Conservation (phyloP, 1,140 invertebrate genomes). For the Calephelis nemesis region DNA sequence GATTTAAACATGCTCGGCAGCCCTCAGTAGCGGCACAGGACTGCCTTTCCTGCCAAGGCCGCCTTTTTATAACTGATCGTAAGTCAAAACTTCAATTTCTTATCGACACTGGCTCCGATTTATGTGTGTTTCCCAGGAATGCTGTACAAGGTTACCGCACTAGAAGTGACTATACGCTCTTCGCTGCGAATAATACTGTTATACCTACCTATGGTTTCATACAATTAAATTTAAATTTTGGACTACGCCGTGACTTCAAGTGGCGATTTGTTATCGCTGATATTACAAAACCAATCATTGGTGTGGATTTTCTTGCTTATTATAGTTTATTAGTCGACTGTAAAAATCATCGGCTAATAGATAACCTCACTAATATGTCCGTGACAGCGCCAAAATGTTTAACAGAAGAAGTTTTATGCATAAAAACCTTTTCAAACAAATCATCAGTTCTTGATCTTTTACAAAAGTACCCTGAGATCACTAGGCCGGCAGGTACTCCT, state of each 20-base stretch:
- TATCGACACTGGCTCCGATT: slow-evolving; percentile 19
- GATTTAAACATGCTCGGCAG: background rate
- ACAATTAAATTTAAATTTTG: too few species aligned
- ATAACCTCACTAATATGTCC: slow-evolving; percentile 5
- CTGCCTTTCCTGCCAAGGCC: background rate
- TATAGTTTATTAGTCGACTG: slow-evolving; percentile 29
- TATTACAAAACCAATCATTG: slow-evolving; percentile 28
- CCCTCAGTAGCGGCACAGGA: slow-evolving; percentile 1
- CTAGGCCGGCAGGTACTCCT: too few species aligned
- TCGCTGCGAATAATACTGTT: slow-evolving; percentile 32
- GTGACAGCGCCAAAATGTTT: too few species aligned
- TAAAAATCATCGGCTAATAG: background rate
- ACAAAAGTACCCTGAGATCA: too few species aligned
- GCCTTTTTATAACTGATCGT: slow-evolving; percentile 19
- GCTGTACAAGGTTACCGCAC: background rate
- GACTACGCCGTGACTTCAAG: too few species aligned
- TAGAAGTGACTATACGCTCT: slow-evolving; percentile 6
- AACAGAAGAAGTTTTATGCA: too few species aligned
- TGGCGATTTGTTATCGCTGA: too few species aligned
- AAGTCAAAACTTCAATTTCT: slow-evolving; percentile 7
- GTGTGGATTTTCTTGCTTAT: slow-evolving; percentile 48
- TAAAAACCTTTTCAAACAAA: too few species aligned
- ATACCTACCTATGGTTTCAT: slow-evolving; percentile 43
- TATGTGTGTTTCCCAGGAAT: slow-evolving; percentile 3
- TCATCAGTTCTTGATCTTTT: too few species aligned